phyloP scores from a whole-genome alignment of 2,888 invertebrate species.

The Sinodicranocentrus sp. region DNA sequence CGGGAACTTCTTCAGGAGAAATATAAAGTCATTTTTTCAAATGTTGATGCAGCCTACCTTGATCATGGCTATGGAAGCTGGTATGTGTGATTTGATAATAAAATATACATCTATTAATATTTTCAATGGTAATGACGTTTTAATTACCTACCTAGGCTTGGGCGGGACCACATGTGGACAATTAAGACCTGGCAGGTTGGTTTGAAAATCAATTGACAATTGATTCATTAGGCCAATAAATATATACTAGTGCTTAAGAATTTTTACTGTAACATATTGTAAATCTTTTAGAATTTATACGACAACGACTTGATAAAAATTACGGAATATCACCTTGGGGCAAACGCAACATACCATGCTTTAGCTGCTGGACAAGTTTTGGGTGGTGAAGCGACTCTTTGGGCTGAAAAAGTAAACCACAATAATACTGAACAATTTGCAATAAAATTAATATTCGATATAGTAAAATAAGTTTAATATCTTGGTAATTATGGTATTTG shows the following conservation, averaged over 20 bases:
- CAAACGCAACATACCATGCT: constrained; percentile 72
- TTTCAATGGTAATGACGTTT: background rate
- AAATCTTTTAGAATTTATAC: constrained; percentile 82
- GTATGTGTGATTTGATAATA: constrained; percentile 5
- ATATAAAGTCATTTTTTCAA: constrained; percentile 89
- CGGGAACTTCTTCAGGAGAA: constrained; percentile 85
- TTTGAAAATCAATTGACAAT: too few species aligned
- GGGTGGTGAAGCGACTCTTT: constrained; percentile 86
- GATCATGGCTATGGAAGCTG: constrained; percentile 85
- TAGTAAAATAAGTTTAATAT: background rate
- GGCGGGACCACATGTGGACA: constrained; percentile 75
- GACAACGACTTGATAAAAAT: constrained; percentile 77
- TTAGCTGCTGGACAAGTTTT: constrained; percentile 78
- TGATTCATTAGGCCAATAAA: too few species aligned
- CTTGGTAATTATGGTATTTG: constrained; percentile 34
- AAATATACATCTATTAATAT: background rate
- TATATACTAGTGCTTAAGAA: too few species aligned
- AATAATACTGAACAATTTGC: background rate
- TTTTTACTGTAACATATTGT: too few species aligned
- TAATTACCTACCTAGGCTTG: constrained; percentile 62
- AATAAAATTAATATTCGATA: constrained; percentile 1
- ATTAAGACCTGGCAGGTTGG: constrained; percentile 78
- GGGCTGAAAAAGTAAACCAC: constrained; percentile 87
- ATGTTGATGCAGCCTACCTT: constrained; percentile 91
- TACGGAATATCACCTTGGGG: constrained; percentile 75